phyloP scores from a whole-genome alignment of 2,888 invertebrate species.

The Cantharis flavilabris region DNA sequence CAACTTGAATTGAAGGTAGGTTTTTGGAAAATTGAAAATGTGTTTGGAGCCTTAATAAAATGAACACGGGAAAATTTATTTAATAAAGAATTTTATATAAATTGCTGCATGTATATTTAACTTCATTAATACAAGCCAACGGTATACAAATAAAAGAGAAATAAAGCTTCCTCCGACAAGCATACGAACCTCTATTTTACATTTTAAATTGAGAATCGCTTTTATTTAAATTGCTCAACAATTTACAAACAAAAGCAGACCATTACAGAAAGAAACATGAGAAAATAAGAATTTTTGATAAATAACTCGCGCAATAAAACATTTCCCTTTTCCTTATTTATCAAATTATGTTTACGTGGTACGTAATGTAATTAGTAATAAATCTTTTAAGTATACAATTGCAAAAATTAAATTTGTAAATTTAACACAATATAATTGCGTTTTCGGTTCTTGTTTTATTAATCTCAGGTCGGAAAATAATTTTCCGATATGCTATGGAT shows the following conservation, averaged over 20 bases:
- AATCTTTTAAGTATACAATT: background rate
- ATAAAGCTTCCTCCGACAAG: slow-evolving; percentile 14
- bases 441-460: background rate
- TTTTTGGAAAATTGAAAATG: background rate
- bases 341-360: background rate
- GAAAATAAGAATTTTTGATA: slow-evolving; percentile 28
- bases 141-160: slow-evolving; percentile 9
- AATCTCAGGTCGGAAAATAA: background rate
- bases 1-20: background rate
- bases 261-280: slow-evolving; percentile 25
- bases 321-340: background rate
- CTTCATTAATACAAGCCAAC: slow-evolving; percentile 11
- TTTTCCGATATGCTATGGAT: background rate
- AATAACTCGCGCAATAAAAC: slow-evolving; percentile 16
- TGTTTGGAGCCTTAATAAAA: background rate
- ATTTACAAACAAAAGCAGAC: slow-evolving; percentile 25
- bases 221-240: slow-evolving; percentile 30
- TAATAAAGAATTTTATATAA: background rate
- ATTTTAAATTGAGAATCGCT: slow-evolving; percentile 27
- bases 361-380: background rate
- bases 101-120: slow-evolving; percentile 3
- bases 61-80: background rate
- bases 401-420: background rate
- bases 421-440: background rate
- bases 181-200: slow-evolving; percentile 18